Percentiles rank a stretch among this genome's conserved stretches.
phyloP scores from a whole-genome alignment of 2,113 vertebrate species.

The Elgaria multicarinata region DNA sequence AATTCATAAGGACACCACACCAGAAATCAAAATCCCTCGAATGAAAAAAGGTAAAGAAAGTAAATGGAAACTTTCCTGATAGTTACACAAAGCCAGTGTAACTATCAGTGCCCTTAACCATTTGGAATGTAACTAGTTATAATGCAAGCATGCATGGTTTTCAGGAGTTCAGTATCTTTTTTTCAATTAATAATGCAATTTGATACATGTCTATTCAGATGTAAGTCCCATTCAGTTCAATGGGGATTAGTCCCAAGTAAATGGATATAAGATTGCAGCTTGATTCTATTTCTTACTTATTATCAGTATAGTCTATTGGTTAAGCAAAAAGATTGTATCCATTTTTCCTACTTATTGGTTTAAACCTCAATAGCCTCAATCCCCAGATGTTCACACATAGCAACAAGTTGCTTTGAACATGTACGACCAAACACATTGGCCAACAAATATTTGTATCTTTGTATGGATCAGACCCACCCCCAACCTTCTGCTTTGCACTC shows the following conservation, averaged over 20 bases:
- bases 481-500: neutral
- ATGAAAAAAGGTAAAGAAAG: neutral
- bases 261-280: neutral
- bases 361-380: neutral
- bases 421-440: neutral
- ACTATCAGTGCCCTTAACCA: neutral
- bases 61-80: neutral
- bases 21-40: neutral
- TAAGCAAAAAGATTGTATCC: neutral
- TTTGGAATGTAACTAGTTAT: neutral
- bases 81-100: neutral
- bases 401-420: neutral
- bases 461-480: neutral
- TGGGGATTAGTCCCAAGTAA: neutral
- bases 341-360: neutral
- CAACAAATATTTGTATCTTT: neutral
- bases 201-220: neutral
- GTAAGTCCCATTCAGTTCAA: neutral
- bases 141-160: neutral
- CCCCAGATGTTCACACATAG: neutral
- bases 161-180: neutral
- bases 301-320: neutral
- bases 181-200: neutral
- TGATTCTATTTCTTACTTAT: neutral
- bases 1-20: neutral